Base-by-base conservation (phyloP, 53 echinoderm and acorn worm genomes). In the Stichopus horrens region DNA sequence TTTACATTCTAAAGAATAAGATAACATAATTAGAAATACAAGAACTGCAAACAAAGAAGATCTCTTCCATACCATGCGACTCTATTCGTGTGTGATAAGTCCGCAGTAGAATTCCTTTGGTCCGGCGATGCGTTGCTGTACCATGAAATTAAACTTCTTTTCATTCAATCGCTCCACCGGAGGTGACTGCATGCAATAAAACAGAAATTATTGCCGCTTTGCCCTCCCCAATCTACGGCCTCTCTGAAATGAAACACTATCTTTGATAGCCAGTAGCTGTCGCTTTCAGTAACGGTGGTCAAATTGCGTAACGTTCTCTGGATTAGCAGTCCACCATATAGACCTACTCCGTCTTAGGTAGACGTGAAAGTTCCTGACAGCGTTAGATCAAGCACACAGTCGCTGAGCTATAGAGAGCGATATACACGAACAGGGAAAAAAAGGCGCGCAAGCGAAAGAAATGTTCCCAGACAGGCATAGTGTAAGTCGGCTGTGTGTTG, bases 231-330 rank as follows among this genome's bases (percentile, higher is more conserved):
- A 57, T 71, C 71, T n/a, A 71, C 57, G 80, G 80, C 80, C 80
- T 80, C 80, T 57, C 18, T 19, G 80, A 57, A 55, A 80, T 80
- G 80, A 80, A 80, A 80, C 16, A 55, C 80, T 20, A 80, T 80
- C 55, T 14, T 21, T 57, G 57, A 80, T 80, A 55, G 80, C 80
- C 80, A 57, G 20, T 80, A 57, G 80, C 80, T 80, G 80, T 57
- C 80, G 80, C 80, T 80, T 56, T 80, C 56, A 7, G 56, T 21
- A 80, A 37, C 55, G 53, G 80, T 80, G 80, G 80, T 80, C 80
- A 55, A 80, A 80, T 80, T 80, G 80, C 80, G 80, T 80, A 80
- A 80, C 56, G 80, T 80, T 80, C 19, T 55, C 23, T 80, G 19
- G 80, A 80, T 80, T 80, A 80, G 56, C 80, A 80, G n/a, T 80